Conservation (phyloP, 1,140 invertebrate species). For the Drosophila fuyamai region DNA sequence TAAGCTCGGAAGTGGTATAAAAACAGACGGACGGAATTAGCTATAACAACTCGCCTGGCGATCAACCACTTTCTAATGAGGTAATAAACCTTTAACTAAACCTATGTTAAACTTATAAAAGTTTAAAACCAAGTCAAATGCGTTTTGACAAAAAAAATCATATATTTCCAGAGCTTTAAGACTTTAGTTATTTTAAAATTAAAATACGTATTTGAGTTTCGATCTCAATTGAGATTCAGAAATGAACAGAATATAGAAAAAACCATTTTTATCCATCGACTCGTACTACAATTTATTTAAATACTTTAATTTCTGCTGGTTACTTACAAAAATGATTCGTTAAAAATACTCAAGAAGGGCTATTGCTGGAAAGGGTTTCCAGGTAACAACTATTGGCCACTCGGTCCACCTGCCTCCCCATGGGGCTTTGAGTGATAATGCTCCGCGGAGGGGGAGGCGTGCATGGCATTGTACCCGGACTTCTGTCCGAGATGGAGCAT, state of each 20-base stretch:
- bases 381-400: constrained; percentile 25
- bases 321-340: constrained; percentile 50
- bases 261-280: neutral
- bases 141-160: too few relatives aligned
- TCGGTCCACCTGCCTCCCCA: constrained; percentile 44
- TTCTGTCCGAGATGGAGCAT: constrained; percentile 44
- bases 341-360: constrained; percentile 66
- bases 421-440: constrained; percentile 37
- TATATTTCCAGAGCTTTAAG: too few relatives aligned
- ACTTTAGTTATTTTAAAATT: too few relatives aligned
- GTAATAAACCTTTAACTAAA: too few relatives aligned
- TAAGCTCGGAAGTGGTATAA: too few relatives aligned
- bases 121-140: too few relatives aligned
- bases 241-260: neutral
- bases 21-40: too few relatives aligned
- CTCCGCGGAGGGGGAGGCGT: constrained; percentile 50
- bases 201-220: too few relatives aligned
- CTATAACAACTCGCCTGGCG: too few relatives aligned
- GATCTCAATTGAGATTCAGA: too few relatives aligned
- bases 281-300: constrained; percentile 28
- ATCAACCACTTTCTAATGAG: neutral
- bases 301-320: constrained; percentile 28
- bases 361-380: constrained; percentile 48
- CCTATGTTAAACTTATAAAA: too few relatives aligned
- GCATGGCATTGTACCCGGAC: constrained; percentile 73